Evolutionary conservation across 2,888 invertebrate species (phyloP).

Genomic region (Microplitis manilae): DNA sequence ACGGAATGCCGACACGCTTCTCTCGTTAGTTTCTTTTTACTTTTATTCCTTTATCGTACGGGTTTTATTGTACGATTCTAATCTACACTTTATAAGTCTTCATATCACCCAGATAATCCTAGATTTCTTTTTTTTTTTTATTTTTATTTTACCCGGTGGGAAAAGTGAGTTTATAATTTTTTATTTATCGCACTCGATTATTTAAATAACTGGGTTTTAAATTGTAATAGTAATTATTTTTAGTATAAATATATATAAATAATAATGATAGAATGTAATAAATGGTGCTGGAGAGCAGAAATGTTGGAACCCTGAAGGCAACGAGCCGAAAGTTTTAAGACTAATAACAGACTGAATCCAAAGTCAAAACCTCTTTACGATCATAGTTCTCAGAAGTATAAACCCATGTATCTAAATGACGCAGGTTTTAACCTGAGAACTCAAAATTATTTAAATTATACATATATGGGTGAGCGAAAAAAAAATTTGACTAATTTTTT

Average conservation of each 20-base stretch:
- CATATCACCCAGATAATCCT: background rate
- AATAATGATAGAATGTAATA: constrained; percentile 5
- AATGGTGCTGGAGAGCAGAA: background rate
- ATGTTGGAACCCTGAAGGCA: constrained; percentile 35
- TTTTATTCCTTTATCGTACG: constrained; percentile 46
- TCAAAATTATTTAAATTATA: no score
- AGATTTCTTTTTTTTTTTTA: no score
- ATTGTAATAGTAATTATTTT: background rate
- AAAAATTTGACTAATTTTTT: no score
- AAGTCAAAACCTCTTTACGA: constrained; percentile 69
- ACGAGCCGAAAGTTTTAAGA: constrained; percentile 47
- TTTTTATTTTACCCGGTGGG: no score
- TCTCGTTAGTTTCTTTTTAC: constrained; percentile 46
- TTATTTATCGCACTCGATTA: background rate
- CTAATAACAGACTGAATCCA: constrained; percentile 68
- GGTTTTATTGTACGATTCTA: background rate
- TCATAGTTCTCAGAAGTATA: constrained; percentile 70
- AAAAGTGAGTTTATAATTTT: background rate
- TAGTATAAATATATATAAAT: background rate
- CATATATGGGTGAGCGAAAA: no score
- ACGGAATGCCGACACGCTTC: constrained; percentile 41
- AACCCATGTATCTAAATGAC: constrained; percentile 53
- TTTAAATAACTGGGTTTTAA: background rate
- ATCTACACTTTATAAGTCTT: background rate
- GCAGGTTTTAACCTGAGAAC: background rate